Percentiles rank a stretch among this genome's conserved stretches.
Evolutionary conservation across 2,113 vertebrate species (phyloP).

Genomic region (Pygoscelis adeliae): DNA sequence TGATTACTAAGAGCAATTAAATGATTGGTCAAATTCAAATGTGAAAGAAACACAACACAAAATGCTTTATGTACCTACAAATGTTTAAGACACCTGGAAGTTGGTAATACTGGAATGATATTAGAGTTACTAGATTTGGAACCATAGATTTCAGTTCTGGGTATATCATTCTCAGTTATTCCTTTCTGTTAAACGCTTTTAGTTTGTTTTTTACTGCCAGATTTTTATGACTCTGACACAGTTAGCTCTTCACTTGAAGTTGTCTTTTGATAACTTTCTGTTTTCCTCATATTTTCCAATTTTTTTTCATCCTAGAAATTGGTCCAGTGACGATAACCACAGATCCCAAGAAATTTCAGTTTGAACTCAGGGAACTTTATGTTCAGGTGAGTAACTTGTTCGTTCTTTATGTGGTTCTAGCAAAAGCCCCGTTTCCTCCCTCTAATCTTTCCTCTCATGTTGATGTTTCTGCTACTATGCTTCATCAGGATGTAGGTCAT

Average conservation of each 20-base stretch:
- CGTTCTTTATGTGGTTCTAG: not conserved
- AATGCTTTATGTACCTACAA: not conserved
- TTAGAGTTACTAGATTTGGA: not conserved
- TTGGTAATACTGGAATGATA: not conserved
- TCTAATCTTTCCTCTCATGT: not conserved
- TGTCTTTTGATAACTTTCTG: not conserved
- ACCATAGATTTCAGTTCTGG: not conserved
- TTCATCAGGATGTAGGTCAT: not conserved
- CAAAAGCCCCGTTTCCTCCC: not conserved
- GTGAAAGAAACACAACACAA: not conserved
- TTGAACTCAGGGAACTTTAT: constrained; percentile 95
- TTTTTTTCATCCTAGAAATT: constrained; percentile 84
- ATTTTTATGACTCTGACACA: not conserved
- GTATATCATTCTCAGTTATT: not conserved
- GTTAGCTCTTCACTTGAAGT: not conserved
- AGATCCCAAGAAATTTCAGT: constrained; percentile 97
- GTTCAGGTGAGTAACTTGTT: constrained; percentile 87
- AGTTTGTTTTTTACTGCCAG: not conserved
- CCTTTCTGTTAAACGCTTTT: not conserved
- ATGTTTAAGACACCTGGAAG: not conserved
- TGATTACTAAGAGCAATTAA: not conserved
- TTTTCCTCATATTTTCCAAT: not conserved
- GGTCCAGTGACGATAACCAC: constrained; percentile 97
- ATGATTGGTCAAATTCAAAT: not conserved
- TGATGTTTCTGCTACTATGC: not conserved